Base-by-base conservation (phyloP, 2,797 vertebrate genomes). In the Enteromius viviparus region DNA sequence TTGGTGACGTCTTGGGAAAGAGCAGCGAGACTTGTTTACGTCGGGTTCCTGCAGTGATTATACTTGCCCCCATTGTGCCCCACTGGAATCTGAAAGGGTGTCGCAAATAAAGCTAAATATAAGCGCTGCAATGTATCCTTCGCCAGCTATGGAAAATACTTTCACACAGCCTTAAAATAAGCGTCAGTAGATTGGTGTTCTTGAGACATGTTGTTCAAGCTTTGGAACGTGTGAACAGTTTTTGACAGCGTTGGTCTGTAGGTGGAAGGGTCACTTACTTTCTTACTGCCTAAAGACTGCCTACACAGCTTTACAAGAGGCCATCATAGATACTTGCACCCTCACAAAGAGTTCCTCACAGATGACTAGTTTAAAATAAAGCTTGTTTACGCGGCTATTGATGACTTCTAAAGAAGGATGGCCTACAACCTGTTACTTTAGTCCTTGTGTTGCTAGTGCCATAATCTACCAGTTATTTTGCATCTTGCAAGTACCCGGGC, bases 71-170 rank as follows among this genome's bases (percentile, higher is more conserved):
- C 15, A 87, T 83, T 84, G 80, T 85, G 77, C 84, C 76, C 69
- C 84, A 81, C 65, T 69, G 40, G 68, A 84, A 80, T 84, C 78
- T 68, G 64, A 83, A 72, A 80, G 70, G 80, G 76, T 64, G 71
- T 32, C 75, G 65, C 88, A 87, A 69, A 90, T 91, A 91, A 71
- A 89, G 91, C 91, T 94, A 92, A 92, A 91, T 92, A 81, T 87
- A 89, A 82, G 62, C 65, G 72, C 76, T 60, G 49, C 45, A 71
- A 55, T 84, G 70, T 80, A 84, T 89, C 87, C 85, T 78, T 87
- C 42, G 11, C 21, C 51, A 37, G 78, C 72, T 81, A 81, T 90
- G 91, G 91, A 92, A 92, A 92, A 85, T 91, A 85, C 91, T 89
- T 91, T 91, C 84, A 84, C 71, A 45, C 84, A 76, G 11, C 62